These are phyloP conservation scores for Matsumyia berberina DNA, from an alignment of 2,888 invertebrate genomes.

Conservation along the genomic window DNA sequence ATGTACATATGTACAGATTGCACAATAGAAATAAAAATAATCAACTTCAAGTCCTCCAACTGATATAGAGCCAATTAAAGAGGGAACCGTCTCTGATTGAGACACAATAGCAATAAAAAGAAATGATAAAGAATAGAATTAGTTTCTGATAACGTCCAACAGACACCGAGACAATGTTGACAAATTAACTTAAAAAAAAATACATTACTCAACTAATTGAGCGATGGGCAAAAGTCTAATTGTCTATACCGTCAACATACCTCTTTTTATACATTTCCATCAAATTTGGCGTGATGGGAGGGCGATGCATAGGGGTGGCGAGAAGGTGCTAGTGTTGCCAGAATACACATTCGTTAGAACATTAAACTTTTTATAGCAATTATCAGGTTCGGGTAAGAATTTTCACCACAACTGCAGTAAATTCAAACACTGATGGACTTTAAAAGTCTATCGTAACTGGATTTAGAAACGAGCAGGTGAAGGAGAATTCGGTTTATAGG, in stretches of 20 bases:
- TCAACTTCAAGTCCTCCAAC: constrained; percentile 15
- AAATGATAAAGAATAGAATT: constrained; percentile 32
- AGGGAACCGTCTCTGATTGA: constrained; percentile 42
- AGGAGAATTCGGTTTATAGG: not conserved
- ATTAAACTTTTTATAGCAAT: too few species aligned
- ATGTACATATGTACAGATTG: not conserved
- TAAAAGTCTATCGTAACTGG: too few species aligned
- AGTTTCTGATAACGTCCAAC: constrained; percentile 56
- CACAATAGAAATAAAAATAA: constrained; percentile 42
- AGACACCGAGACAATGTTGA: constrained; percentile 35
- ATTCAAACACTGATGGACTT: too few species aligned
- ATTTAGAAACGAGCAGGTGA: not conserved
- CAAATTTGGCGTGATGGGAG: not conserved
- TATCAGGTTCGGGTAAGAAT: too few species aligned
- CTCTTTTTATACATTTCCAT: constrained; percentile 46
- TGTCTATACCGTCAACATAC: constrained; percentile 28
- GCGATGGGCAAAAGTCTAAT: constrained; percentile 39
- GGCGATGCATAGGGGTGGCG: not conserved
- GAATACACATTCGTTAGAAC: not conserved
- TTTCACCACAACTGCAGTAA: too few species aligned
- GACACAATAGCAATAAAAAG: constrained; percentile 46
- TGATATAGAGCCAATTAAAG: constrained; percentile 55
- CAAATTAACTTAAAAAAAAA: constrained; percentile 32
- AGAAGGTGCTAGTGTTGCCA: constrained; percentile 30
- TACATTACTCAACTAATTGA: constrained; percentile 50